These are phyloP conservation scores for Clarias laeviceps DNA, from an alignment of 2,797 vertebrate species.

Conservation along the genomic window DNA sequence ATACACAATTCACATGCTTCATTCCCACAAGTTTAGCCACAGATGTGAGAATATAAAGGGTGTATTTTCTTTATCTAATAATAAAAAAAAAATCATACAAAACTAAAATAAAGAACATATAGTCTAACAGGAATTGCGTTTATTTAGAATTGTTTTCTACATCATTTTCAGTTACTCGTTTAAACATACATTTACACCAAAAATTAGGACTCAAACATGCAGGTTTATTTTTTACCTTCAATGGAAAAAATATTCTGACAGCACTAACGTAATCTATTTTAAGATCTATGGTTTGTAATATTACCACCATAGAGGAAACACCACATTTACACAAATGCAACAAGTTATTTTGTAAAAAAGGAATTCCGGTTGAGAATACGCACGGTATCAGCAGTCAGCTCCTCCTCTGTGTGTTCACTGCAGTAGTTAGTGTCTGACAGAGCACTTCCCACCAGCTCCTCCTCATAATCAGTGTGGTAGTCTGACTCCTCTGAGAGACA, in stretches of 20 bases:
- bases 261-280: background rate
- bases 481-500: constrained; percentile 86
- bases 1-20: background rate
- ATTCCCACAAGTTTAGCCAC: background rate
- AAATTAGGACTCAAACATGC: background rate
- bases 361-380: background rate
- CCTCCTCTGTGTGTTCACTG: constrained; percentile 58
- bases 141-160: background rate
- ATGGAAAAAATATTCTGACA: background rate
- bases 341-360: background rate
- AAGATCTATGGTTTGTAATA: background rate
- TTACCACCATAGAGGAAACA: background rate
- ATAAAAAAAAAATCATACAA: background rate
- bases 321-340: background rate
- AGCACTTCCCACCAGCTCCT: constrained; percentile 71
- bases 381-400: constrained; percentile 74
- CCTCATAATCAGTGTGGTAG: constrained; percentile 79
- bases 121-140: background rate
- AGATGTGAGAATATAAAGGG: background rate
- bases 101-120: background rate
- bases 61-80: background rate
- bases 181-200: background rate
- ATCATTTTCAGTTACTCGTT: background rate
- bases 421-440: constrained; percentile 53
- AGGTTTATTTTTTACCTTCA: background rate